Conservation (phyloP, 30 jellyfish, hydroid and myxozoan species). For the Aurelia coerulea region DNA sequence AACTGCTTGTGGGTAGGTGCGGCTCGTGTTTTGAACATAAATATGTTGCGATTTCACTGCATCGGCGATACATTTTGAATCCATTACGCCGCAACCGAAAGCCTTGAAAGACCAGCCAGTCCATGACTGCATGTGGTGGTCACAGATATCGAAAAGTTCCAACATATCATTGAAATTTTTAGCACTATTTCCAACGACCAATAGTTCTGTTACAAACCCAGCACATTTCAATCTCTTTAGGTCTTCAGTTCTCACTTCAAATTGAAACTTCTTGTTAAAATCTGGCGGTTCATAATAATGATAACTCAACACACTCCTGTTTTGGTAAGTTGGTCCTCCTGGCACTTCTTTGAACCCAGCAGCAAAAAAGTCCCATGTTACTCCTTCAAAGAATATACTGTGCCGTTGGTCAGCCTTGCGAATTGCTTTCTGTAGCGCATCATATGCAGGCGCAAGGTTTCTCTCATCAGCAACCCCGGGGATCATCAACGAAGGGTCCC, state of each 20-base stretch:
- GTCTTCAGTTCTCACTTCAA: slow-evolving; percentile 92
- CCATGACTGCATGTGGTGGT: slow-evolving; percentile 94
- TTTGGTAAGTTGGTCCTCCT: slow-evolving; percentile 84
- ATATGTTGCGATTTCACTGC: slow-evolving; percentile 63
- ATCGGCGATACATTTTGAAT: slow-evolving; percentile 51
- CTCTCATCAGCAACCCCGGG: slow-evolving; percentile 97
- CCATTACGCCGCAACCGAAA: slow-evolving; percentile 71
- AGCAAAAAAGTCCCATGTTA: slow-evolving; percentile 95
- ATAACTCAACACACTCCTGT: slow-evolving; percentile 95
- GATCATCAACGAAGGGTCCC: slow-evolving; percentile 85
- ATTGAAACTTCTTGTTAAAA: slow-evolving; percentile 84
- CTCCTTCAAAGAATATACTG: slow-evolving; percentile 79
- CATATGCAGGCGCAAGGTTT: slow-evolving; percentile 97
- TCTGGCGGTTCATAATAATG: slow-evolving; percentile 99
- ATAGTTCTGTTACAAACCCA: slow-evolving; percentile 90
- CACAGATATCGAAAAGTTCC: slow-evolving; percentile 85
- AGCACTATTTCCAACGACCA: slow-evolving; percentile 71
- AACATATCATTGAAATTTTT: slow-evolving; percentile 77
- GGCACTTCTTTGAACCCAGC: slow-evolving; percentile 96
- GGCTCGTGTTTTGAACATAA: slow-evolving; percentile 80
- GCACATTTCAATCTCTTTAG: slow-evolving; percentile 93
- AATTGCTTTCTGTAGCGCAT: slow-evolving; percentile 93
- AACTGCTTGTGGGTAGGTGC: slow-evolving; percentile 99
- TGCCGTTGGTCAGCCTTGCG: slow-evolving; percentile 90
- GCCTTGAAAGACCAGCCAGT: slow-evolving; percentile 97